Percentiles rank a stretch among this genome's conserved stretches.
These are phyloP conservation scores for Drosophila fulvimacula DNA, from an alignment of 2,888 invertebrate species.

Conservation along the genomic window DNA sequence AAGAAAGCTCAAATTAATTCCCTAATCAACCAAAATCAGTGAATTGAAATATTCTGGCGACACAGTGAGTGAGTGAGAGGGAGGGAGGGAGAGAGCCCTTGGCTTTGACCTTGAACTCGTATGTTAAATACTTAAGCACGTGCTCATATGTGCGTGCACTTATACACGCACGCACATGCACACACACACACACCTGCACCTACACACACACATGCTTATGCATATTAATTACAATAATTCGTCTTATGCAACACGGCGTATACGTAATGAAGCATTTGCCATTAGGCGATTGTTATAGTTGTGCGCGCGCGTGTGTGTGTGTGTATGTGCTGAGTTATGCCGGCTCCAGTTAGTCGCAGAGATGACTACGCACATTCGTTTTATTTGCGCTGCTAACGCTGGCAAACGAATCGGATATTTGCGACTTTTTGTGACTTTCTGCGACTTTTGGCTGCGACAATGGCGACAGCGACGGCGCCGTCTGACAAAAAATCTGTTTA, in stretches of 20 bases:
- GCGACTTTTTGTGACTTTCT: slow-evolving; percentile 26
- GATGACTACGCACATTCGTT: slow-evolving; percentile 67
- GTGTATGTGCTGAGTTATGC: slow-evolving; percentile 59
- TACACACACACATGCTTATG: not conserved
- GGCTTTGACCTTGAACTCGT: slow-evolving; percentile 27
- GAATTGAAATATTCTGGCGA: not conserved
- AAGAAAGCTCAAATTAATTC: not conserved
- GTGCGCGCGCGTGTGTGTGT: slow-evolving; percentile 2
- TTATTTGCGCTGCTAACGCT: slow-evolving; percentile 34
- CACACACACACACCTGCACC: not conserved
- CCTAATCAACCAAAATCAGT: not conserved
- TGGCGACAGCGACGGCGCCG: slow-evolving; percentile 58
- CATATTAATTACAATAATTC: slow-evolving; percentile 30
- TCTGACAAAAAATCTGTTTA: slow-evolving; percentile 32
- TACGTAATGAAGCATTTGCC: slow-evolving; percentile 48
- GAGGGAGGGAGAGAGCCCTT: not conserved
- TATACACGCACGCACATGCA: not conserved
- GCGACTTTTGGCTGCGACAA: slow-evolving; percentile 54
- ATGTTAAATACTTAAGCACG: slow-evolving; percentile 1
- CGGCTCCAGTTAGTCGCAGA: slow-evolving; percentile 79
- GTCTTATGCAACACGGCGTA: slow-evolving; percentile 57
- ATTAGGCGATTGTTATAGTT: not conserved
- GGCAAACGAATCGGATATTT: slow-evolving; percentile 31
- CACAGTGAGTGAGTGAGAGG: not conserved
- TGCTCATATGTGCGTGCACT: not conserved